Evolutionary conservation across 2,888 invertebrate species (phyloP).

Genomic region (Dryobotodes eremita): DNA sequence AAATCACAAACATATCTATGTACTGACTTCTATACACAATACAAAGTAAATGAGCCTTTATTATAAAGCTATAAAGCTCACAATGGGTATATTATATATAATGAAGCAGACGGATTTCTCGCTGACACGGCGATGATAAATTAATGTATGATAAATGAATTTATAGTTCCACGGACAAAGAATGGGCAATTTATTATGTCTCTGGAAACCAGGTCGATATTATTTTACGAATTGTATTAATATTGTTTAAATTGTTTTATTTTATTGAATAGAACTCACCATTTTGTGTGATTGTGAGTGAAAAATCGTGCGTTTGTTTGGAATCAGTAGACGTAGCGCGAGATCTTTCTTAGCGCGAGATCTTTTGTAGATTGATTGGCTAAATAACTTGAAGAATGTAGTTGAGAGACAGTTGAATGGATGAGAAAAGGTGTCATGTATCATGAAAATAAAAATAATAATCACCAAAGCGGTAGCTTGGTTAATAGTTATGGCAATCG

Average conservation of each 20-base stretch:
- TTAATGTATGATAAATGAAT: conserved; percentile 68
- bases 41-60: conserved; percentile 47
- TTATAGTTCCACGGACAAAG: conserved; percentile 62
- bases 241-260: conserved; percentile 45
- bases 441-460: background rate
- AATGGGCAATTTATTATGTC: conserved; percentile 62
- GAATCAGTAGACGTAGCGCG: background rate
- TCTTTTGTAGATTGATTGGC: background rate
- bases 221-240: conserved; percentile 55
- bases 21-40: background rate
- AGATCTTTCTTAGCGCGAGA: background rate
- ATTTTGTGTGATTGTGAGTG: background rate
- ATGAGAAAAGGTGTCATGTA: background rate
- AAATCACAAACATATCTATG: conserved; percentile 5
- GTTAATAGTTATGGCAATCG: background rate
- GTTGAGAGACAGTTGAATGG: background rate
- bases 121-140: conserved; percentile 68
- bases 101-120: conserved; percentile 59
- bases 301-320: background rate
- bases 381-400: background rate
- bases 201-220: conserved; percentile 60
- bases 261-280: conserved; percentile 21
- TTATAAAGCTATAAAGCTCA: conserved; percentile 34
- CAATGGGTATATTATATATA: conserved; percentile 41
- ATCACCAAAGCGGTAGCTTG: background rate